A percentile compares a stretch with the other conserved stretches of the same genome.
phyloP scores from a whole-genome alignment of 2,113 vertebrate genomes.

The Pachyramphus minor region DNA sequence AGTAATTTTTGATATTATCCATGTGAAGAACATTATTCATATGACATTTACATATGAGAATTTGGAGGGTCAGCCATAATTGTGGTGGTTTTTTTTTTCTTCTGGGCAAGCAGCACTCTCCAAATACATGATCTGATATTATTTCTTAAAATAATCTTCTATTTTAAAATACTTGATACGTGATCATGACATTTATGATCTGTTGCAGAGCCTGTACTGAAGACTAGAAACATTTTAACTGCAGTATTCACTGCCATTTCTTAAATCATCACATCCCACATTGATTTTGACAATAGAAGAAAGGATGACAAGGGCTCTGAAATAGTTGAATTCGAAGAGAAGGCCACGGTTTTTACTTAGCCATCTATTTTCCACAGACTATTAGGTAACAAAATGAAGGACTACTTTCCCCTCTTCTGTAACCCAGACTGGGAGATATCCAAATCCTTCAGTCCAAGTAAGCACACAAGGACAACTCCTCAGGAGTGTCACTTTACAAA shows the following conservation, averaged over 20 bases:
- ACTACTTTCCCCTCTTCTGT: neutral
- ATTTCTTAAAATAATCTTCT: conserved; percentile 55
- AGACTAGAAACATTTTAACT: conserved; percentile 26
- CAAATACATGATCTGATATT: conserved; percentile 20
- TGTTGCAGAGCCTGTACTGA: conserved; percentile 31
- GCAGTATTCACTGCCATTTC: conserved; percentile 35
- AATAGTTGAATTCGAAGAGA: neutral
- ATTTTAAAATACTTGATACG: conserved; percentile 17
- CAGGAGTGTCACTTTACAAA: neutral
- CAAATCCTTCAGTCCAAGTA: neutral
- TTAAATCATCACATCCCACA: conserved; percentile 41
- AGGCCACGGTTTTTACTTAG: neutral
- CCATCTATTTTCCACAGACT: neutral
- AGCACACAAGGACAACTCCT: neutral
- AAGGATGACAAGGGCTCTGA: neutral
- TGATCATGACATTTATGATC: conserved; percentile 49
- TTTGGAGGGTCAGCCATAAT: conserved; percentile 28
- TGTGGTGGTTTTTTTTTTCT: neutral
- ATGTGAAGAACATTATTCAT: conserved; percentile 17
- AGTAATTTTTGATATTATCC: conserved; percentile 1
- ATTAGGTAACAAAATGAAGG: neutral
- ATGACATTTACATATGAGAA: conserved; percentile 10
- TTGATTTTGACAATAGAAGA: conserved; percentile 7
- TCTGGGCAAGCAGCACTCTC: conserved; percentile 1
- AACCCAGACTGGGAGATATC: neutral